Evolutionary conservation across 2,888 invertebrate genomes (phyloP).

Genomic region (Patella pellucida): DNA sequence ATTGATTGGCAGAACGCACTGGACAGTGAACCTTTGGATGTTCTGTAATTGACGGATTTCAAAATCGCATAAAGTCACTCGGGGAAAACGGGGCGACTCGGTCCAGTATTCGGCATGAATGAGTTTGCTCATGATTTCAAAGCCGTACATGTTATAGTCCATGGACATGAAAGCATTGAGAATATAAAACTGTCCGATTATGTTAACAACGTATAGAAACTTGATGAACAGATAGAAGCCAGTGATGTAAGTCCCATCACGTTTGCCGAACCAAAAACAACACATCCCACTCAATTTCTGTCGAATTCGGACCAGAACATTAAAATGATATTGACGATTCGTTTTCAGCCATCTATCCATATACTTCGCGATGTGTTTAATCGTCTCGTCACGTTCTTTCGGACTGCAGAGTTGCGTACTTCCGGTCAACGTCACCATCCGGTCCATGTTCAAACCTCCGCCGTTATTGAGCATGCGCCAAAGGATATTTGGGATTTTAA

Average conservation of each 20-base stretch:
- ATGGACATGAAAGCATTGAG: conserved; percentile 63
- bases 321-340: conserved; percentile 55
- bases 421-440: conserved; percentile 56
- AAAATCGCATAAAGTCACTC: conserved; percentile 55
- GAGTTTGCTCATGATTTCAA: conserved; percentile 56
- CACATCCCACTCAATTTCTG: conserved; percentile 46
- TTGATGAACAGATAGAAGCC: conserved; percentile 63
- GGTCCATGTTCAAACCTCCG: conserved; percentile 58
- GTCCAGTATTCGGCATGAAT: conserved; percentile 43
- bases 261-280: conserved; percentile 58
- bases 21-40: conserved; percentile 53
- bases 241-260: conserved; percentile 62
- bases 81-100: conserved; percentile 52
- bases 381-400: conserved; percentile 48
- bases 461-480: conserved; percentile 54
- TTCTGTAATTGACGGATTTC: conserved; percentile 56
- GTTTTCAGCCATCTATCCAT: conserved; percentile 59
- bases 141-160: conserved; percentile 58
- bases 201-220: conserved; percentile 59
- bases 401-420: conserved; percentile 53
- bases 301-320: conserved; percentile 47
- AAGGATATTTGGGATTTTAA: conserved; percentile 56
- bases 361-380: conserved; percentile 51
- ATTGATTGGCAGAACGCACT: conserved; percentile 58
- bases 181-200: conserved; percentile 65